Conservation (phyloP, 2,113 vertebrate genomes). For the Recurvirostra avosetta region DNA sequence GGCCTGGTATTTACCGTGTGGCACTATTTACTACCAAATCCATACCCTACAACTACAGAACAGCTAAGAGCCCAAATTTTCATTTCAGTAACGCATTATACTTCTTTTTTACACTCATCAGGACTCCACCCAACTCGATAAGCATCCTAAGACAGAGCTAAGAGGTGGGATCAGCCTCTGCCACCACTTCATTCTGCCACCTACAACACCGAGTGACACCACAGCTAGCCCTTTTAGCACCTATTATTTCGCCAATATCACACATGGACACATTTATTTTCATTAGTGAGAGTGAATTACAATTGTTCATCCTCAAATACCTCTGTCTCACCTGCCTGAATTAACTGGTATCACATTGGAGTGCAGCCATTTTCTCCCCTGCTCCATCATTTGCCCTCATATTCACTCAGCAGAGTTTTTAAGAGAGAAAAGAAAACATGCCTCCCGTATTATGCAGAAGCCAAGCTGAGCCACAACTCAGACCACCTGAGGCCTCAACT, state of each 20-base stretch:
- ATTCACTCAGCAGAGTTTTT: background rate
- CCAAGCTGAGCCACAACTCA: background rate
- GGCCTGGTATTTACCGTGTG: background rate
- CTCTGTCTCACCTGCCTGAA: background rate
- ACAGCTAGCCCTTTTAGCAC: background rate
- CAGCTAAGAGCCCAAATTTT: background rate
- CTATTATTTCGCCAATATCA: background rate
- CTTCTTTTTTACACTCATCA: background rate
- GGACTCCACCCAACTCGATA: background rate
- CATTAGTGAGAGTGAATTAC: background rate
- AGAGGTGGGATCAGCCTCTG: background rate
- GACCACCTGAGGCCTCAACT: accelerated
- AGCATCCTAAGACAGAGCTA: background rate
- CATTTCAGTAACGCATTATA: accelerated
- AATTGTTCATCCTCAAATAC: background rate
- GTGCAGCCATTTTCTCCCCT: background rate
- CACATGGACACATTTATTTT: background rate
- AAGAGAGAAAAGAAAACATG: background rate
- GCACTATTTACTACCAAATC: background rate
- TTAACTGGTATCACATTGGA: background rate
- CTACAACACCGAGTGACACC: background rate
- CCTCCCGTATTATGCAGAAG: background rate
- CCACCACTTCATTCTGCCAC: background rate
- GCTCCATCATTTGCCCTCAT: background rate
- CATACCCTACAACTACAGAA: background rate